Evolutionary conservation across 1,140 invertebrate genomes (phyloP).

Genomic region (Monomorium pharaonis): DNA sequence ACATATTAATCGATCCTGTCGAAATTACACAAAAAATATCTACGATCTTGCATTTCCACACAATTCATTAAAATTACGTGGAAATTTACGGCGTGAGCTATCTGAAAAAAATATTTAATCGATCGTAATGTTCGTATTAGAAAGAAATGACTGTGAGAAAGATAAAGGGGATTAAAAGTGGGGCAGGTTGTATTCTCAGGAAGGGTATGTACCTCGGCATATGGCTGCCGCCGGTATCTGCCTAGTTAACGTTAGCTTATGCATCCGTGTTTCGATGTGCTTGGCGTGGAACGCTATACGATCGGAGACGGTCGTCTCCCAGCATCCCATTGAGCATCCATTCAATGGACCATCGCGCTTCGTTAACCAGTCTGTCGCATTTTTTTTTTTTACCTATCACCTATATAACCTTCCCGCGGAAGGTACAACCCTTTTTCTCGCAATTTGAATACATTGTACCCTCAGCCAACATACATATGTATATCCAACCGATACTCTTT

Average conservation of each 20-base stretch:
- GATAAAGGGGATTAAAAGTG: slow-evolving; percentile 16
- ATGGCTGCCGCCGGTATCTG: slow-evolving; percentile 78
- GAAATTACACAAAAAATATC: neutral
- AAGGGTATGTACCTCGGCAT: slow-evolving; percentile 73
- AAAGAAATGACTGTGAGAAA: slow-evolving; percentile 19
- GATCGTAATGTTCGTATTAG: neutral
- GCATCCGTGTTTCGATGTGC: slow-evolving; percentile 66
- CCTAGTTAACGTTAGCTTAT: slow-evolving; percentile 79
- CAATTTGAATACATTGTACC: slow-evolving; percentile 86
- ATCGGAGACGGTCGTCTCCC: slow-evolving; percentile 75
- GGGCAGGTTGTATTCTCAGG: slow-evolving; percentile 52
- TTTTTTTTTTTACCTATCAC: slow-evolving; percentile 78
- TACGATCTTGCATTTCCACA: neutral
- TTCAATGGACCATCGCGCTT: slow-evolving; percentile 85
- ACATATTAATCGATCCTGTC: neutral
- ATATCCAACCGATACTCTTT: slow-evolving; percentile 83
- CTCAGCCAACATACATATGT: slow-evolving; percentile 84
- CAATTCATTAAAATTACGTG: no score
- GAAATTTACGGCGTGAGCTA: neutral
- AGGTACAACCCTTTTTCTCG: slow-evolving; percentile 82
- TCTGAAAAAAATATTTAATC: neutral
- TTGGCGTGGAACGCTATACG: slow-evolving; percentile 66
- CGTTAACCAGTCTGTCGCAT: slow-evolving; percentile 86
- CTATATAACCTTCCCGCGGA: slow-evolving; percentile 72
- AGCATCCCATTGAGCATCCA: slow-evolving; percentile 84